Evolutionary conservation across 2,113 vertebrate species (phyloP), one percentile per base, ranked within the genome.

Genomic region (Silurus meridionalis): DNA sequence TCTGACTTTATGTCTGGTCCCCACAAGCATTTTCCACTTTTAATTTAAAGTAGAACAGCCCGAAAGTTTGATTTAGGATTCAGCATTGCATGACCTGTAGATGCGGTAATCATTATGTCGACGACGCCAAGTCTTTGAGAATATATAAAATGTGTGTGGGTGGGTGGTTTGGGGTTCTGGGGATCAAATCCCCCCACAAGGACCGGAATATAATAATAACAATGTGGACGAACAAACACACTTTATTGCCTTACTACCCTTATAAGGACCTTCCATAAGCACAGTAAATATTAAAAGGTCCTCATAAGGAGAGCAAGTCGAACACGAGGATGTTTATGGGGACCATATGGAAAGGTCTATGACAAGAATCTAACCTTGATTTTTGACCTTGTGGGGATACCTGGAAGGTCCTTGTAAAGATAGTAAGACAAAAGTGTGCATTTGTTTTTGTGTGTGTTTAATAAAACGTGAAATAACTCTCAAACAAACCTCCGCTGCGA

Each of bases 391-490:
- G 46, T 74, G 46, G 46, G 67, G 37, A 71, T 28, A 5, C 4
- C 13, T 46, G 28, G 28, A 17, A 46, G 28, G 67, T 71, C 37
- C 67, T 71, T 19, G 46, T 71, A 71, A 71, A 15, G 15, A 46
- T 46, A 17, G 67, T 46, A 7, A 46, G 14, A 52, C 17, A 48
- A 74, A 50, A 5, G 5, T 46, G 11, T 37, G 5, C 37, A 3
- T 69, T 17, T 14, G 19, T 75, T 37, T 19, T 17, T 52, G 71
- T 64, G 25, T 88, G 61, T 13, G 2, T 69, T 53, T 57, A 37
- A 87, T 25, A 57, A 87, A 87, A 77, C 77, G 66, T 53, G 13
- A 19, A 74, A 46, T 23, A 74, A 74, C 19, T 74, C 69, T 77
- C 69, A 55, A 53, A 66, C 37, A 66, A 83, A 67, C 69, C 50